A percentile compares a stretch with the other conserved stretches of the same genome.
Evolutionary conservation across 2,888 invertebrate species (phyloP).

Genomic region (Eurytoma adleriae): DNA sequence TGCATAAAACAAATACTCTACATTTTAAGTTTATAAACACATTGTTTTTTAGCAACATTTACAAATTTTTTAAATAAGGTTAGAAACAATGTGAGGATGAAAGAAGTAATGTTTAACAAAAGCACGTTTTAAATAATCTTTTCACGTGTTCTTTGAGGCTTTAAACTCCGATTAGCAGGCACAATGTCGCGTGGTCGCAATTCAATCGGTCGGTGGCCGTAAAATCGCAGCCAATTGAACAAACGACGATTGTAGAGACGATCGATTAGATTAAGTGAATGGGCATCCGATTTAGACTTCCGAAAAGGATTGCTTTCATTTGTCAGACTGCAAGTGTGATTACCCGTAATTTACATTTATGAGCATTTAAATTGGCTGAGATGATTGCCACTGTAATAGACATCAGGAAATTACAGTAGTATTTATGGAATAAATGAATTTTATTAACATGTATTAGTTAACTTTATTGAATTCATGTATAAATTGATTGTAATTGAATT

Average conservation of each 20-base stretch:
- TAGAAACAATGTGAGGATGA: too few species aligned
- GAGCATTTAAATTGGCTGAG: slow-evolving; percentile 64
- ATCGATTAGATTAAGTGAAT: slow-evolving; percentile 24
- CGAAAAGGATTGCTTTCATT: slow-evolving; percentile 12
- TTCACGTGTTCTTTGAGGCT: slow-evolving; percentile 3
- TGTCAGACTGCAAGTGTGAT: slow-evolving; percentile 7
- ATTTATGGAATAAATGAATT: slow-evolving; percentile 66
- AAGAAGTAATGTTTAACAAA: too few species aligned
- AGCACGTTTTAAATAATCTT: not conserved
- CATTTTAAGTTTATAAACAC: too few species aligned
- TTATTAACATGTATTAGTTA: slow-evolving; percentile 65
- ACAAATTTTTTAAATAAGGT: too few species aligned
- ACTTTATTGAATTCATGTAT: not conserved
- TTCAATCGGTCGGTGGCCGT: slow-evolving; percentile 2
- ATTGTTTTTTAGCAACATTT: too few species aligned
- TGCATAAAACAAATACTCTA: too few species aligned
- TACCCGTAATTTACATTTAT: slow-evolving; percentile 39
- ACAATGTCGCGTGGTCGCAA: slow-evolving; percentile 7
- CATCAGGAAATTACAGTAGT: slow-evolving; percentile 6
- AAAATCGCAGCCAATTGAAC: slow-evolving; percentile 21
- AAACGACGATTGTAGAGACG: slow-evolving; percentile 1
- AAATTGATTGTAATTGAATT: too few species aligned
- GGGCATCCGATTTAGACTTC: not conserved
- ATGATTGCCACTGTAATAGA: slow-evolving; percentile 64
- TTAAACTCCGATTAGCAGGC: not conserved